Evolutionary conservation across 2,113 vertebrate species (phyloP), one percentile per base, ranked within the genome.

Genomic region (Lanius ludovicianus): DNA sequence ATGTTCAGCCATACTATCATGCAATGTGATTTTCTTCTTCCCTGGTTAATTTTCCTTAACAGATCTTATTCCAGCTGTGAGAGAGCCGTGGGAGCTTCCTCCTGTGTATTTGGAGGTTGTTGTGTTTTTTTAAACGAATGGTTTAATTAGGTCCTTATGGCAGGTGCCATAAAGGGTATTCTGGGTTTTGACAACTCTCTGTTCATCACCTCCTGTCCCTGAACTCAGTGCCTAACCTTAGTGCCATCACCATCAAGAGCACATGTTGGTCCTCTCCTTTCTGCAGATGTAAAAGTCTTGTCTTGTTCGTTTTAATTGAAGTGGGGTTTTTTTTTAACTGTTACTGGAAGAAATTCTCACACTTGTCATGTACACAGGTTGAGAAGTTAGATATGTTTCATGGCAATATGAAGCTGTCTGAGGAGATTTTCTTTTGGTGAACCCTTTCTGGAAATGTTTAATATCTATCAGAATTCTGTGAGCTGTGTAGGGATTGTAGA

Each of bases 351-450:
- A 37, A 46, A 21, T 53, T 20, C 17, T 46, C 4, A 53, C 27
- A 3, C 12, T 44, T 62, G 2, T 19, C 7, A 11, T 3, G 3
- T n/a, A 28, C 3, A 31, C 3, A 42, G 35, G 22, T 8, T 31
- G 14, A 33, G 33, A 73, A 46, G 9, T 33, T 9, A 14, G 17
- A 30, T 33, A 28, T 28, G n/a, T 12, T 37, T 11, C n/a, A 23
- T 0, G 3, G 15, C 17, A 20, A 21, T 33, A 11, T 8, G 60
- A 56, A 46, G 15, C 28, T 24, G 15, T 28, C 4, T 39, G 59
- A 53, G 33, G 15, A 22, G 9, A 19, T 22, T 33, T 18, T 33
- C 33, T 9, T 73, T 33, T 3, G 2, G 3, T 47, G 50, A 10
- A 21, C 3, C 24, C 4, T 47, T 8, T 23, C 44, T 19, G 9